Evolutionary conservation across 2,113 vertebrate genomes (phyloP).

Genomic region (Drymodes brunneopygia): DNA sequence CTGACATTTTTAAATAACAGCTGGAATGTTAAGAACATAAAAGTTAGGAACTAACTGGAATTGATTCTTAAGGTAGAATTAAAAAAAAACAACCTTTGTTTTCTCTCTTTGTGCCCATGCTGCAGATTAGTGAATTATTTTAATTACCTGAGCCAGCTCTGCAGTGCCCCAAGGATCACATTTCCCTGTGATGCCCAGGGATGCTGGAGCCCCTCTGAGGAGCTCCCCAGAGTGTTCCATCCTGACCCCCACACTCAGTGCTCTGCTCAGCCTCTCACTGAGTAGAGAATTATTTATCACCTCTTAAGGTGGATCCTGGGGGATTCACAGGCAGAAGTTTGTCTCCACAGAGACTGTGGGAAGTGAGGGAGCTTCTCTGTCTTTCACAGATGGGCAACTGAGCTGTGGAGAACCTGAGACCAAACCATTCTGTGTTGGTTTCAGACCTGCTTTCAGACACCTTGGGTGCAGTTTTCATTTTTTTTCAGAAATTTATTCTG

Average conservation of each 20-base stretch:
- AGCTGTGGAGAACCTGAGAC: neutral
- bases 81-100: neutral
- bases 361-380: neutral
- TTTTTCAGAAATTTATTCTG: neutral
- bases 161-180: rapidly evolving
- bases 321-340: neutral
- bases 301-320: neutral
- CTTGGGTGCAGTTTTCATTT: neutral
- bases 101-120: neutral
- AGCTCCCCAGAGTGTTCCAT: neutral
- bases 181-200: neutral
- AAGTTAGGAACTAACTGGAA: neutral
- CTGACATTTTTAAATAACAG: neutral
- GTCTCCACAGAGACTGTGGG: neutral
- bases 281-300: neutral
- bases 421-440: neutral
- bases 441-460: neutral
- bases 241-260: neutral
- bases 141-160: neutral
- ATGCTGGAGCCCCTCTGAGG: neutral
- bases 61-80: neutral
- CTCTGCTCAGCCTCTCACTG: neutral
- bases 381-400: neutral
- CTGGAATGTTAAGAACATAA: neutral
- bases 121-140: neutral